phyloP scores from a whole-genome alignment of 2,113 vertebrate species.

The Mustela nigripes region DNA sequence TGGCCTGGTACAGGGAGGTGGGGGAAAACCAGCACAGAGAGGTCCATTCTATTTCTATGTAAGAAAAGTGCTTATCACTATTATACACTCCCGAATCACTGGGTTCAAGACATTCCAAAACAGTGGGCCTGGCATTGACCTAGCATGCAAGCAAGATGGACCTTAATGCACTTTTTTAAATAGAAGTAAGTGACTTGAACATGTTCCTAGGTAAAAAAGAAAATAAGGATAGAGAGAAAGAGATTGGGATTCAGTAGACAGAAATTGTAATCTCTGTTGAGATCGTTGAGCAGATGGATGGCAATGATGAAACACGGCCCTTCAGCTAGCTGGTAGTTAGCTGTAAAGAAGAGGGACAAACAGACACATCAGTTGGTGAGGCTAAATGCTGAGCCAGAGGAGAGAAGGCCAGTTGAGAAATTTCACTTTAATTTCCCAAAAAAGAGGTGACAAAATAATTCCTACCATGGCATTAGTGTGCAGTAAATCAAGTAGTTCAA shows the following conservation, averaged over 20 bases:
- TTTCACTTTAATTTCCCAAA: not conserved
- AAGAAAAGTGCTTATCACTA: not conserved
- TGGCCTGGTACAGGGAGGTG: fast-evolving
- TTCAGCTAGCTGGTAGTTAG: not conserved
- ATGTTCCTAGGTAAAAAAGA: not conserved
- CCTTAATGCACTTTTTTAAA: not conserved
- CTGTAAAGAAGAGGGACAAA: not conserved
- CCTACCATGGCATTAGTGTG: not conserved
- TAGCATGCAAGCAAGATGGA: not conserved
- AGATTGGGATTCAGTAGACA: not conserved
- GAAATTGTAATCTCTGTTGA: not conserved
- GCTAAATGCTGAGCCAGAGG: not conserved
- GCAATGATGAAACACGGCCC: not conserved
- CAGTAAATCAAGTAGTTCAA: not conserved
- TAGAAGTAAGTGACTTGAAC: not conserved
- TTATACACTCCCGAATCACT: not conserved
- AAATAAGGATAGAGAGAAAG: not conserved
- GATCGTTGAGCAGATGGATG: not conserved
- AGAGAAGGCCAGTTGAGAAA: not conserved
- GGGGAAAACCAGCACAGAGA: not conserved
- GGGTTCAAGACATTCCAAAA: not conserved
- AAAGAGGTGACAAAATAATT: not conserved
- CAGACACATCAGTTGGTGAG: not conserved
- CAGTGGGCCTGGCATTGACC: not conserved
- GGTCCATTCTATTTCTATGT: not conserved